Conservation (phyloP, 2,888 invertebrate species). For the Cataglyphis altisquamis region DNA sequence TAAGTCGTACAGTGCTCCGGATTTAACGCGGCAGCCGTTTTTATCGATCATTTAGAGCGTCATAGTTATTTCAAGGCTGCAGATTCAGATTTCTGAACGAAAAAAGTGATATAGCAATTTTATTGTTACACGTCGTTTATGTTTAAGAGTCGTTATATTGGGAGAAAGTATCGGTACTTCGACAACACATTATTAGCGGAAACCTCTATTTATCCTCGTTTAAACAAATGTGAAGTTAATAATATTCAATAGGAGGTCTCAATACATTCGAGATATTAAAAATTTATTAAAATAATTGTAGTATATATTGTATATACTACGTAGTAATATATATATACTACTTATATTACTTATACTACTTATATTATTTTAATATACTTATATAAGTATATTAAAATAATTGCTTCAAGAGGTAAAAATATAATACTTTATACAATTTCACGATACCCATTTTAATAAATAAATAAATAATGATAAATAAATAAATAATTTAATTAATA, state of each 20-base stretch:
- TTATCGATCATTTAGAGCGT: conserved; percentile 68
- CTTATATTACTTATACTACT: too few species aligned
- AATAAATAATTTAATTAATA: too few species aligned
- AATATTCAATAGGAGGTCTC: neutral
- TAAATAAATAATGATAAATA: neutral
- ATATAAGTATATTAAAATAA: neutral
- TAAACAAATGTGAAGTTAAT: neutral
- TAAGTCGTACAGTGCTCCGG: conserved; percentile 15
- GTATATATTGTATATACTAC: too few species aligned
- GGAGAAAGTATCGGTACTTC: neutral
- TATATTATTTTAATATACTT: too few species aligned
- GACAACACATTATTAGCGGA: neutral
- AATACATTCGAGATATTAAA: neutral
- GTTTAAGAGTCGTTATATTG: neutral
- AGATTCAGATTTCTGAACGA: conserved; percentile 65
- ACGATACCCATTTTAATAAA: too few species aligned
- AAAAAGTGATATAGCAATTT: conserved; percentile 59
- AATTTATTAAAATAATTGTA: neutral
- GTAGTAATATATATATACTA: too few species aligned
- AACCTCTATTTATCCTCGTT: neutral
- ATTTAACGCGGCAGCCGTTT: conserved; percentile 56
- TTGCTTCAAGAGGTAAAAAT: neutral
- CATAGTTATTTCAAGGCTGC: conserved; percentile 65
- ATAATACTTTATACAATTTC: neutral
- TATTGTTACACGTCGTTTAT: conserved; percentile 4